Evolutionary conservation across 2,888 invertebrate genomes (phyloP).

Genomic region (Eristalis tenax): DNA sequence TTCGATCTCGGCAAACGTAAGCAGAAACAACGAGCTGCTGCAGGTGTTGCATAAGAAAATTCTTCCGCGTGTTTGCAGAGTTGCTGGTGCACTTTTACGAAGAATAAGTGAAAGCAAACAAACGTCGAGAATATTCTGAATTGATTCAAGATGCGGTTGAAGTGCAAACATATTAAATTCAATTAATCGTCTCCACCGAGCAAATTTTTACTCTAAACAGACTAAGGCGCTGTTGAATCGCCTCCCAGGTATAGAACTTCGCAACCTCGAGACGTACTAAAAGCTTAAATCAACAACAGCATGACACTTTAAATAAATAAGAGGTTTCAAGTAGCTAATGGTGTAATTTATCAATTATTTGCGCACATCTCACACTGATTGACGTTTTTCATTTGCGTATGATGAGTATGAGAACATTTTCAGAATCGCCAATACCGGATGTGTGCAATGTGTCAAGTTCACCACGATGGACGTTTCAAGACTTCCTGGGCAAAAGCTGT

Average conservation of each 20-base stretch:
- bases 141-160: not conserved
- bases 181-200: slow-evolving; percentile 6
- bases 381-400: not conserved
- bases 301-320: slow-evolving; percentile 30
- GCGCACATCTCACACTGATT: not conserved
- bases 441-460: slow-evolving; percentile 42
- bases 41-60: slow-evolving; percentile 2
- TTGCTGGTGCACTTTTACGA: not conserved
- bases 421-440: slow-evolving; percentile 41
- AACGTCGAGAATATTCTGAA: not conserved
- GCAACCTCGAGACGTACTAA: slow-evolving; percentile 40
- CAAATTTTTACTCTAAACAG: not conserved
- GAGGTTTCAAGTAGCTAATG: slow-evolving; percentile 33
- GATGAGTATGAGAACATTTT: slow-evolving; percentile 1
- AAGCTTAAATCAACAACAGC: slow-evolving; percentile 40
- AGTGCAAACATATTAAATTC: not conserved
- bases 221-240: not conserved
- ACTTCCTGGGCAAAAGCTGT: not conserved
- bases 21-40: not conserved
- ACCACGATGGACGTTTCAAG: slow-evolving; percentile 22
- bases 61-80: slow-evolving; percentile 22
- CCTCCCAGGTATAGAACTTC: slow-evolving; percentile 8
- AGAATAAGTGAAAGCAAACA: not conserved
- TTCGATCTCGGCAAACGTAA: not conserved
- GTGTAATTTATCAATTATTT: slow-evolving; percentile 8